phyloP scores from a whole-genome alignment of 2,113 vertebrate species.

The Turnix velox region DNA sequence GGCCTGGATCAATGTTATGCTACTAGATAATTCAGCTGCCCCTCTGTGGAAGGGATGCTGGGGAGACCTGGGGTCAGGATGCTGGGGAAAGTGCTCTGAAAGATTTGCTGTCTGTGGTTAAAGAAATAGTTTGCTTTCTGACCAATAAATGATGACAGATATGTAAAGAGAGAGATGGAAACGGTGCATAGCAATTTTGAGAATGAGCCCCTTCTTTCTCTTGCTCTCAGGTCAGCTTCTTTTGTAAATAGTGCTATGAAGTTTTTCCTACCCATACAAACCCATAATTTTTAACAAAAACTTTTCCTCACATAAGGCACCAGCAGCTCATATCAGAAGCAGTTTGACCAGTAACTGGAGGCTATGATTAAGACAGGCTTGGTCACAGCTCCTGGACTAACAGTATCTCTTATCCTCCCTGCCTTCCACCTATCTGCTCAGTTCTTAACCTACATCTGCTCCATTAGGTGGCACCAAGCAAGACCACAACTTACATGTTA shows the following conservation, averaged over 20 bases:
- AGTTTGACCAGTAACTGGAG: not conserved
- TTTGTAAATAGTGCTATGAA: not conserved
- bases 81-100: not conserved
- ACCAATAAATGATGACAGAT: conserved; percentile 11
- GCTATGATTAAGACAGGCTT: not conserved
- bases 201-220: conserved; percentile 1
- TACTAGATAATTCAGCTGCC: not conserved
- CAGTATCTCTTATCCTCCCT: not conserved
- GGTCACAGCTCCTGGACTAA: not conserved
- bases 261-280: not conserved
- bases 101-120: not conserved
- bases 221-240: not conserved
- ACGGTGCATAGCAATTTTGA: not conserved
- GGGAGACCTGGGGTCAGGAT: not conserved
- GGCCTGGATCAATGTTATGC: not conserved
- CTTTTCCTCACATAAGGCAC: not conserved
- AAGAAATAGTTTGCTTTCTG: not conserved
- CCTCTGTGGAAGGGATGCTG: not conserved
- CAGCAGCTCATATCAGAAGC: not conserved
- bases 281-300: not conserved
- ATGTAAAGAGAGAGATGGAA: not conserved
- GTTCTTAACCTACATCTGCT: not conserved
- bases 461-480: not conserved
- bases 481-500: rapidly evolving
- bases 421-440: not conserved